phyloP scores from a whole-genome alignment of 2,797 vertebrate genomes.

The Valencia hispanica region DNA sequence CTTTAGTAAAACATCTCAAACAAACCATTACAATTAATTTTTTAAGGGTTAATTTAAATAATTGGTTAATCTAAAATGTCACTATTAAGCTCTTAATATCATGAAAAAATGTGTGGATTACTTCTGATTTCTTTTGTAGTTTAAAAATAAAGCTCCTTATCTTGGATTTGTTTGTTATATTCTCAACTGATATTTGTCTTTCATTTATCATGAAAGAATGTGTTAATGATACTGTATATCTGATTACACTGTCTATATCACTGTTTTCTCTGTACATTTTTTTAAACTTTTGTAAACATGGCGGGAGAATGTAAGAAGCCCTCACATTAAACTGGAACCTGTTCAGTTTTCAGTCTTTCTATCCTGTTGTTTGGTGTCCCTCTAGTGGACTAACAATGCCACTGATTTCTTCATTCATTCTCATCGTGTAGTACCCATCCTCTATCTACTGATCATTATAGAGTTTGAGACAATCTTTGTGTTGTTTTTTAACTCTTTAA shows the following conservation, averaged over 20 bases:
- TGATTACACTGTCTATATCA: not conserved
- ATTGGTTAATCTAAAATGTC: not conserved
- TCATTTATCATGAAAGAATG: not conserved
- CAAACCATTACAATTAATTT: not conserved
- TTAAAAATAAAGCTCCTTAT: not conserved
- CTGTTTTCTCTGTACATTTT: not conserved
- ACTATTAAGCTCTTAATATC: not conserved
- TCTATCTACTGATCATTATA: not conserved
- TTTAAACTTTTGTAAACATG: slow-evolving; percentile 11
- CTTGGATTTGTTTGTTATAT: not conserved
- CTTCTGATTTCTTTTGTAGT: not conserved
- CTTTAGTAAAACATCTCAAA: not conserved
- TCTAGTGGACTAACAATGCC: slow-evolving; percentile 63
- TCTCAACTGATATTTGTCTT: not conserved
- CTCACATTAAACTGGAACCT: slow-evolving; percentile 4
- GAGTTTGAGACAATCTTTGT: not conserved
- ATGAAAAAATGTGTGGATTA: not conserved
- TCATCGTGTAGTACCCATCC: not conserved
- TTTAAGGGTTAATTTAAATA: not conserved
- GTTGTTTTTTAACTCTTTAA: not conserved
- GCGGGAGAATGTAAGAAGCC: not conserved
- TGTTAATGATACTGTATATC: not conserved
- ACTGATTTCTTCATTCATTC: not conserved
- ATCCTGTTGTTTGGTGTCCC: slow-evolving; percentile 42
- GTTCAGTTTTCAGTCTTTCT: not conserved